These are phyloP conservation scores for Pseudochromis fuscus DNA, from an alignment of 2,797 vertebrate genomes.

Conservation along the genomic window DNA sequence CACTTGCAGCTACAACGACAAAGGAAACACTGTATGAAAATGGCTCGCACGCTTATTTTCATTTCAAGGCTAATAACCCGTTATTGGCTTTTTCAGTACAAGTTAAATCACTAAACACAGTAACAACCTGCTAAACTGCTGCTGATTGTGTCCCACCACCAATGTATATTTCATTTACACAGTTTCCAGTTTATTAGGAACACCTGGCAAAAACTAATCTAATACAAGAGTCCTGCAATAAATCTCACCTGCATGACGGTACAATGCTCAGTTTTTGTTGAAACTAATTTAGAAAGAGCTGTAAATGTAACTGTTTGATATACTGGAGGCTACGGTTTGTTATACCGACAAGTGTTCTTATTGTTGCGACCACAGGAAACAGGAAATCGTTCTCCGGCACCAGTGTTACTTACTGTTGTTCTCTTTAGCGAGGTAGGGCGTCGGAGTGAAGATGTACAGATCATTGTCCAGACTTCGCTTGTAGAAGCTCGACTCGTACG, in stretches of 20 bases:
- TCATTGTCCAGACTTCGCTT: constrained; percentile 96
- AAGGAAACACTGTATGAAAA: neutral
- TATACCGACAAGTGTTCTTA: neutral
- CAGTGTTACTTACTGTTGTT: constrained; percentile 69
- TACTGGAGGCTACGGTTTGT: neutral
- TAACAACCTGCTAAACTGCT: neutral
- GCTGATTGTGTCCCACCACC: neutral
- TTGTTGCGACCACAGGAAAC: neutral
- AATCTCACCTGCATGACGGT: neutral
- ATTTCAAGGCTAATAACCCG: neutral
- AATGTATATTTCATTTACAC: neutral
- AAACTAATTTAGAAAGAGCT: neutral
- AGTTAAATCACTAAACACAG: no score
- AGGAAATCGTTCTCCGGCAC: no score
- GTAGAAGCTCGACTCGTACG: constrained; percentile 95
- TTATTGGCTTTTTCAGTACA: neutral
- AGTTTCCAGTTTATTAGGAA: neutral
- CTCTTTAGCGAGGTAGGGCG: constrained; percentile 68
- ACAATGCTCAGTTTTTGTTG: neutral
- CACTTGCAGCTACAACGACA: constrained; percentile 82
- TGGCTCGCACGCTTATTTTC: neutral
- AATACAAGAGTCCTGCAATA: neutral
- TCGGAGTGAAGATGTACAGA: constrained; percentile 94
- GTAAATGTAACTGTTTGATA: neutral
- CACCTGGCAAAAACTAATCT: neutral